Base-by-base conservation (phyloP, 2,888 invertebrate species). In the Sinodicranocentrus sp. region DNA sequence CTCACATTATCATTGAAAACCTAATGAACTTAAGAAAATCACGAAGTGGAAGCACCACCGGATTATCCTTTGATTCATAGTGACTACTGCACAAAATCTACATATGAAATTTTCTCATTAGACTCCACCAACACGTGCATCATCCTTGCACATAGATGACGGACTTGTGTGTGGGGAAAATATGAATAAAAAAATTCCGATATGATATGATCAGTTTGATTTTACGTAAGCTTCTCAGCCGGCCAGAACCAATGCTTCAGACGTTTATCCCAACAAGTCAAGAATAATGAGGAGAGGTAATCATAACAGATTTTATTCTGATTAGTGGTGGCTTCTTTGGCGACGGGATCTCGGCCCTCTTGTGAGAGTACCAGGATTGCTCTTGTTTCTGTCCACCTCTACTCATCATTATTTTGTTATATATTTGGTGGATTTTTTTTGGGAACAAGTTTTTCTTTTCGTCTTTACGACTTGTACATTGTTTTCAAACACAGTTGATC, bases 1-100 rank as follows among this genome's bases (percentile, higher is more conserved):
- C 25, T 59, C 10, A 28, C 59, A 44, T 61, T 63, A 48, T 17
- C 19, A 65, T 52, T 76, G 6, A 15, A 54, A 65, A 39, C 59
- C 21, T 76, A 76, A 76, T 76, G 75, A 76, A 65, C 75, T 76
- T 52, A 54, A 39, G 44, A 39, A 48, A 48, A 48, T 48, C 48
- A 48, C 48, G n/a, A 48, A 48, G 48, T 48, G 48, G 48, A 48
- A 48, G 48, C 10, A 10, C 15, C 48, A 48, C 15, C 48, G 48
- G 48, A 48, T 48, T 15, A 5, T 48, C 15, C 48, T 48, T 15
- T 48, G 15, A 48, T 48, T 15, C 48, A n/a, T n/a, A n/a, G n/a
- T n/a, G n/a, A n/a, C n/a, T n/a, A n/a, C n/a, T n/a, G n/a, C n/a
- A n/a, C n/a, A n/a, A n/a, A n/a, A n/a, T 48, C n/a, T 48, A 10